These are phyloP conservation scores for Hesperia comma DNA, from an alignment of 2,888 invertebrate genomes.

Conservation along the genomic window DNA sequence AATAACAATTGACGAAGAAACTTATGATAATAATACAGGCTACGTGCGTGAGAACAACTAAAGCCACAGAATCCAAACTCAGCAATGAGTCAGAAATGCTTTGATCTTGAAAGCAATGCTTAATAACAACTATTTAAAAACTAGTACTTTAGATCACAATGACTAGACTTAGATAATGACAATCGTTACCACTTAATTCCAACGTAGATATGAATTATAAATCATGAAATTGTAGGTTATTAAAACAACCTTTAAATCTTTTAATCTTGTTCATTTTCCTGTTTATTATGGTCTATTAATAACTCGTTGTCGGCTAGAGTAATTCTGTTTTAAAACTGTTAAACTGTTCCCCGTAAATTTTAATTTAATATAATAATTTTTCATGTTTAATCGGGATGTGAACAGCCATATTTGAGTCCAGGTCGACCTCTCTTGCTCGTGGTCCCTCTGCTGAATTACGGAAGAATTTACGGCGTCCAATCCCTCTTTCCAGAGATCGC, in stretches of 20 bases:
- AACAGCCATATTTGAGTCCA: no score
- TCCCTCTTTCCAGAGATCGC: no score
- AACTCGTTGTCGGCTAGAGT: constrained; percentile 8
- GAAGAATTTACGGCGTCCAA: no score
- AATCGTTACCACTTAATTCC: constrained; percentile 13
- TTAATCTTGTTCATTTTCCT: constrained; percentile 21
- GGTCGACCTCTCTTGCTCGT: no score
- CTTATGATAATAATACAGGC: no score
- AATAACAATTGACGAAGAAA: no score
- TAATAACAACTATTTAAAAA: neutral
- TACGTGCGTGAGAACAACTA: no score
- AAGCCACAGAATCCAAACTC: neutral
- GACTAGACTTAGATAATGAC: constrained; percentile 8
- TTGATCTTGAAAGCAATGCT: neutral
- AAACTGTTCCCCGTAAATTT: no score
- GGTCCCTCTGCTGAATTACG: no score
- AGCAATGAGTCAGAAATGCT: neutral
- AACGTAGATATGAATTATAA: constrained; percentile 2
- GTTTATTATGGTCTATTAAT: constrained; percentile 21
- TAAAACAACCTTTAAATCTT: constrained; percentile 8
- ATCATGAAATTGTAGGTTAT: constrained; percentile 13
- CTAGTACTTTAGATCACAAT: neutral
- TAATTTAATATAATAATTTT: no score
- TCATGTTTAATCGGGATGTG: no score
- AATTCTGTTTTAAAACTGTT: neutral